These are phyloP conservation scores for Tinea semifulvella DNA, from an alignment of 2,888 invertebrate species.

Conservation along the genomic window DNA sequence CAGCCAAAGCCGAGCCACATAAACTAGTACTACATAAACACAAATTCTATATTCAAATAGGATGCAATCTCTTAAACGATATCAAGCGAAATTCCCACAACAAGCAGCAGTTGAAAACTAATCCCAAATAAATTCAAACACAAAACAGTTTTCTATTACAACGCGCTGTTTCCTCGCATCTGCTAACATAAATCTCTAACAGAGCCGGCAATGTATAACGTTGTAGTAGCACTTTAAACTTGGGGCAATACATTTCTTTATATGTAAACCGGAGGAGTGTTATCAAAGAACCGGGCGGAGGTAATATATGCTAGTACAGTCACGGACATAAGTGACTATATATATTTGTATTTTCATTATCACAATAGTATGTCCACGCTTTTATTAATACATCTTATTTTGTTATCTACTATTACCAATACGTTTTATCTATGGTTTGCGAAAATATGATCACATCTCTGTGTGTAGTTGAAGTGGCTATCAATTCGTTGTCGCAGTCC, in stretches of 20 bases:
- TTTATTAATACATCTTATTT: too few relatives aligned
- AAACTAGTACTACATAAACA: too few relatives aligned
- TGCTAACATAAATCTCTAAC: slow-evolving; percentile 6
- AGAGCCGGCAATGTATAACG: slow-evolving; percentile 13
- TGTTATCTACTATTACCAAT: too few relatives aligned
- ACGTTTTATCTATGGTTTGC: too few relatives aligned
- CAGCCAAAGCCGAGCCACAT: too few relatives aligned
- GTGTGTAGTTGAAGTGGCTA: too few relatives aligned
- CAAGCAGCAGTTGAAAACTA: slow-evolving; percentile 12
- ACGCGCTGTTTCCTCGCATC: slow-evolving; percentile 9
- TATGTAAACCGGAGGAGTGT: slow-evolving; percentile 14
- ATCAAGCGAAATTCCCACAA: slow-evolving; percentile 10
- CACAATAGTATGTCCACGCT: too few relatives aligned
- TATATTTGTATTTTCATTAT: not conserved
- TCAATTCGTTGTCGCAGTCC: too few relatives aligned
- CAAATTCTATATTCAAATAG: slow-evolving; percentile 4
- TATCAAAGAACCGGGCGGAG: slow-evolving; percentile 13
- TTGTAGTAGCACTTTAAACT: slow-evolving; percentile 13
- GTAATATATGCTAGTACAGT: slow-evolving; percentile 11
- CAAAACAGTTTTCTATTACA: slow-evolving; percentile 14
- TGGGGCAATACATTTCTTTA: slow-evolving; percentile 14
- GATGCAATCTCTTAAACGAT: slow-evolving; percentile 8
- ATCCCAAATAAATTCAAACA: slow-evolving; percentile 13
- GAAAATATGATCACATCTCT: too few relatives aligned
- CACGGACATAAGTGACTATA: not conserved